Evolutionary conservation across 2,113 vertebrate species (phyloP), one percentile per base, ranked within the genome.

Genomic region (Microcebus tavaratra): DNA sequence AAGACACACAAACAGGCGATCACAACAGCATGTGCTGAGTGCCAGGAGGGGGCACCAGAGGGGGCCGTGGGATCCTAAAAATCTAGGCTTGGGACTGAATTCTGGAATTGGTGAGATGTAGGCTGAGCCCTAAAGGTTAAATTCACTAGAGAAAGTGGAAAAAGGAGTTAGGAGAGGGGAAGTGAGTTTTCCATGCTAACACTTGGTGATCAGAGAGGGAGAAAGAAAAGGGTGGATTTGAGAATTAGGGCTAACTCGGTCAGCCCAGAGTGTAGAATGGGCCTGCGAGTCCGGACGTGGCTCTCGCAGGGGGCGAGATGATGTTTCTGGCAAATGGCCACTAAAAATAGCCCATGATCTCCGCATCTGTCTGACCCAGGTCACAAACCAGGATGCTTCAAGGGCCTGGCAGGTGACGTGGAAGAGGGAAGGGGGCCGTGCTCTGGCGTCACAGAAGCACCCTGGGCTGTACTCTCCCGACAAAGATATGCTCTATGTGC

Each of bases 271-370:
- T 6, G 25, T 0, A 45, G 2, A 27, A 23, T 3, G 29, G 36
- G 67, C 42, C 73, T n/a, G 13, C 3, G 68, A 79, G 67, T 61
- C 45, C 45, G 72, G 88, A 67, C 3, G 0, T 2, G 8, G 75
- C 21, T 61, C 53, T 83, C 8, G 4, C 0, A 1, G 2, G 5
- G 6, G 29, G 18, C 70, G 59, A 84, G 61, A 59, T 31, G 20
- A 55, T 4, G 81, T 36, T 34, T 87, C 59, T 17, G 59, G 91
- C 59, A 88, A 92, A 81, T 57, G 88, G 95, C 25, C 50, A 92
- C 72, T 75, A 50, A 90, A 76, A 89, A 92, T 23, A 89, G 73
- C 55, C 36, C 68, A 13, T 0, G 17, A 34, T 50, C 89, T 70
- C 55, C n/a, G 70, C 72, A 89, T 42, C 65, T 84, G 78, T 57